Conservation (phyloP, 2,888 invertebrate species). For the Standfussiana lucernea region DNA sequence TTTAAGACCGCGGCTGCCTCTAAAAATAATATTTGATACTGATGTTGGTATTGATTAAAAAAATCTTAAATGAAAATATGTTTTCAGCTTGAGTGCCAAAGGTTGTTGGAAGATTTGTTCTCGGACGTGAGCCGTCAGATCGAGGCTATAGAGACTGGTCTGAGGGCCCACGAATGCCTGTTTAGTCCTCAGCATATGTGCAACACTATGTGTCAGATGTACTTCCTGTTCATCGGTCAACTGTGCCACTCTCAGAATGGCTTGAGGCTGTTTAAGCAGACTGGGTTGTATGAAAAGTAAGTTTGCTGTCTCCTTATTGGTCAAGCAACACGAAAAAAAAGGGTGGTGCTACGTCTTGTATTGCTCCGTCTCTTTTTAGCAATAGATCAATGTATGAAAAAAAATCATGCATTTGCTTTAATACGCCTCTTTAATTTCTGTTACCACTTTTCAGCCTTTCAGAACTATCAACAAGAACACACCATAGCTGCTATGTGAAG, state of each 20-base stretch:
- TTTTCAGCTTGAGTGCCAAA: slow-evolving; percentile 92
- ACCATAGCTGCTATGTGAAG: slow-evolving; percentile 98
- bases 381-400: neutral
- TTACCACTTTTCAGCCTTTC: slow-evolving; percentile 91
- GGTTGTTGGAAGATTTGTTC: slow-evolving; percentile 94
- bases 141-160: slow-evolving; percentile 92
- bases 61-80: neutral
- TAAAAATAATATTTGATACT: neutral
- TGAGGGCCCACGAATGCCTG: slow-evolving; percentile 95
- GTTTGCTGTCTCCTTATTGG: slow-evolving; percentile 56
- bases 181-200: slow-evolving; percentile 97
- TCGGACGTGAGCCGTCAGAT: slow-evolving; percentile 95
- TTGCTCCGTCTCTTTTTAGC: neutral
- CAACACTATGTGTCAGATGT: slow-evolving; percentile 97
- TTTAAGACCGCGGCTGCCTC: neutral
- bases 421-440: neutral
- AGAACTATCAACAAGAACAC: slow-evolving; percentile 95
- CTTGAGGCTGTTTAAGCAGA: slow-evolving; percentile 93
- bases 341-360: neutral
- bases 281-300: slow-evolving; percentile 94
- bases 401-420: neutral
- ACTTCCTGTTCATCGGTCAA: slow-evolving; percentile 98
- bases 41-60: neutral
- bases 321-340: neutral
- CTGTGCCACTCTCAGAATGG: slow-evolving; percentile 94